These are phyloP conservation scores for Campylorhamphus procurvoides DNA, from an alignment of 2,113 vertebrate genomes.

Conservation along the genomic window DNA sequence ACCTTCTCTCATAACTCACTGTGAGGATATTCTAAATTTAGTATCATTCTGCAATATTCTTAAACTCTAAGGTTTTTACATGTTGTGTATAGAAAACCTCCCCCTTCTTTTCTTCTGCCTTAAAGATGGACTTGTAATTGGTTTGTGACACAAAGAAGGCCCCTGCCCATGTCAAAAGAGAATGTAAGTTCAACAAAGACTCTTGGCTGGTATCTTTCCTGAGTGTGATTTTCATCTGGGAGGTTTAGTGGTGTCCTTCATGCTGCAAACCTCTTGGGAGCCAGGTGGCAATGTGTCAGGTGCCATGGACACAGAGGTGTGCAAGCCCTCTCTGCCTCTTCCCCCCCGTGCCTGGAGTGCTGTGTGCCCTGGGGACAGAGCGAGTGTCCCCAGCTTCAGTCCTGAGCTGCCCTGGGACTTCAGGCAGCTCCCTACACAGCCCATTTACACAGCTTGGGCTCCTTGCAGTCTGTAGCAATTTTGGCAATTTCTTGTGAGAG, in stretches of 20 bases:
- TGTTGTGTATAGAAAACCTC: not conserved
- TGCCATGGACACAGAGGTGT: slow-evolving; percentile 2
- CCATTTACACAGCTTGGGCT: slow-evolving; percentile 21
- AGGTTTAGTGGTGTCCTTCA: not conserved
- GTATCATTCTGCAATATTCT: not conserved
- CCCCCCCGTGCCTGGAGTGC: not conserved
- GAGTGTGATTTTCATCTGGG: not conserved
- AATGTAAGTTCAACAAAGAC: not conserved
- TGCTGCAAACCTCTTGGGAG: not conserved
- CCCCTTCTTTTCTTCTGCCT: not conserved
- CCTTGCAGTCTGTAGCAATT: not conserved
- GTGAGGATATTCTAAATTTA: not conserved
- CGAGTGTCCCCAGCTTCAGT: not conserved
- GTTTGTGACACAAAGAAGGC: not conserved
- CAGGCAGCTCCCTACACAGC: not conserved
- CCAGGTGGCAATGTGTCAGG: not conserved
- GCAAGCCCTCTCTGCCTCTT: not conserved
- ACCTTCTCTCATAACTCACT: not conserved
- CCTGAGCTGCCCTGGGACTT: not conserved
- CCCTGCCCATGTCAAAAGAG: not conserved
- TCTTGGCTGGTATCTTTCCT: not conserved
- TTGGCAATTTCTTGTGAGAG: not conserved
- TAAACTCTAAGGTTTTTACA: not conserved
- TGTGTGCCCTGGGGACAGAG: not conserved
- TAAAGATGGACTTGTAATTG: not conserved